phyloP scores from a whole-genome alignment of 2,113 vertebrate species.

The Toxostoma redivivum region DNA sequence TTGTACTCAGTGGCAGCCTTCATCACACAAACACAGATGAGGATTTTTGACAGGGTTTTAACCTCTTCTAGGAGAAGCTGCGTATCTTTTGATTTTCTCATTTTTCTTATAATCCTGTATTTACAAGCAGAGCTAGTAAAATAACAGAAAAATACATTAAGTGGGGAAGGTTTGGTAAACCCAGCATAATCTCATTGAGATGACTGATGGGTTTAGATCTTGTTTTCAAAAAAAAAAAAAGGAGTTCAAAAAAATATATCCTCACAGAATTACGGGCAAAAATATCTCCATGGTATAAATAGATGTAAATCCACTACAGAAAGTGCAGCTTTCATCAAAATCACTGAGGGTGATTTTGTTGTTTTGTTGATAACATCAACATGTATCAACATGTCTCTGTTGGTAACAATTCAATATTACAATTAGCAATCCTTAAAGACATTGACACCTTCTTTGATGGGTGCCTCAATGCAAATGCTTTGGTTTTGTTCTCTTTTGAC shows the following conservation, averaged over 20 bases:
- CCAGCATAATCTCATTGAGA: neutral
- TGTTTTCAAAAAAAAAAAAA: neutral
- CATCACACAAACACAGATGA: constrained; percentile 22
- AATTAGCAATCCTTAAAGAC: neutral
- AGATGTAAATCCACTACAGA: neutral
- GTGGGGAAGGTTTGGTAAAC: neutral
- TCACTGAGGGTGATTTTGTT: neutral
- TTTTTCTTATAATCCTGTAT: constrained; percentile 3
- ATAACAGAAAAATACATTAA: neutral
- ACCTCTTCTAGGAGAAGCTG: neutral
- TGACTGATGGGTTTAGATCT: neutral
- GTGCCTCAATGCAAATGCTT: neutral
- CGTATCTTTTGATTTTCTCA: neutral
- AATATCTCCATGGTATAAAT: neutral
- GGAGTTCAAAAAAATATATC: neutral
- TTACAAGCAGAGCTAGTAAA: neutral
- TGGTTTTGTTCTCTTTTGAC: neutral
- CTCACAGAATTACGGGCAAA: neutral
- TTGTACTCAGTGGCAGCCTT: neutral
- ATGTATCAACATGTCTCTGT: neutral
- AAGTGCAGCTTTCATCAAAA: neutral
- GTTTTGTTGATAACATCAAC: neutral
- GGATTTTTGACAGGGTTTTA: constrained; percentile 13
- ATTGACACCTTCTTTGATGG: neutral
- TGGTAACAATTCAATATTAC: neutral